A percentile compares a stretch with the other conserved stretches of the same genome.
phyloP scores from a whole-genome alignment of 2,113 vertebrate species.

The Origma solitaria region DNA sequence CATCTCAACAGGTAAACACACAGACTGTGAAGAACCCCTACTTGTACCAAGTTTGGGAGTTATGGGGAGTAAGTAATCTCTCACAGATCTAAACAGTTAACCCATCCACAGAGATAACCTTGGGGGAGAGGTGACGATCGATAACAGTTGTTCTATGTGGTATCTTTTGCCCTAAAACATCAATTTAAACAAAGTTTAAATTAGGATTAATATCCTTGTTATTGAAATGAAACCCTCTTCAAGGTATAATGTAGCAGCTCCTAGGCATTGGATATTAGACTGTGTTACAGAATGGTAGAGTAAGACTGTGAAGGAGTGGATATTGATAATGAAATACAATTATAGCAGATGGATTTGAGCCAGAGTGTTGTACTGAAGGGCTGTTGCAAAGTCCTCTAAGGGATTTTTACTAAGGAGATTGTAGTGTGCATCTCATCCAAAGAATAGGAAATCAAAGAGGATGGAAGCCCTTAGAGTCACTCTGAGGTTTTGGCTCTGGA shows the following conservation, averaged over 20 bases:
- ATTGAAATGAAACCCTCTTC: not conserved
- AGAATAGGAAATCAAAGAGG: constrained; percentile 7
- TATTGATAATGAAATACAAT: not conserved
- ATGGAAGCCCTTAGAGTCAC: not conserved
- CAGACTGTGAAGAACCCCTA: not conserved
- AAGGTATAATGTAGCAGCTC: not conserved
- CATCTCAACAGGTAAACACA: not conserved
- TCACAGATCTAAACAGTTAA: not conserved
- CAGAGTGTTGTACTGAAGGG: not conserved
- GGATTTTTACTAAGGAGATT: not conserved
- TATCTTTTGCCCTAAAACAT: not conserved
- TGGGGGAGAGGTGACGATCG: not conserved
- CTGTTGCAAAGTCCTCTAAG: constrained; percentile 24
- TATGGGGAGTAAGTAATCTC: not conserved
- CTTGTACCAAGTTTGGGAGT: not conserved
- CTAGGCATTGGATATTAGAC: not conserved
- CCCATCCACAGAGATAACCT: not conserved
- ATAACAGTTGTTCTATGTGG: not conserved
- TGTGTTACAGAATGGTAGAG: not conserved
- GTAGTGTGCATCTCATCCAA: not conserved
- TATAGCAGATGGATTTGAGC: constrained; percentile 17
- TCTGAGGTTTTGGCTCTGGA: constrained; percentile 41
- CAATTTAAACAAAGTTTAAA: not conserved
- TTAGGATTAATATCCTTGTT: not conserved
- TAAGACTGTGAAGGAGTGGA: not conserved